Evolutionary conservation across 2,888 invertebrate genomes (phyloP).

Genomic region (Agelastica alni): DNA sequence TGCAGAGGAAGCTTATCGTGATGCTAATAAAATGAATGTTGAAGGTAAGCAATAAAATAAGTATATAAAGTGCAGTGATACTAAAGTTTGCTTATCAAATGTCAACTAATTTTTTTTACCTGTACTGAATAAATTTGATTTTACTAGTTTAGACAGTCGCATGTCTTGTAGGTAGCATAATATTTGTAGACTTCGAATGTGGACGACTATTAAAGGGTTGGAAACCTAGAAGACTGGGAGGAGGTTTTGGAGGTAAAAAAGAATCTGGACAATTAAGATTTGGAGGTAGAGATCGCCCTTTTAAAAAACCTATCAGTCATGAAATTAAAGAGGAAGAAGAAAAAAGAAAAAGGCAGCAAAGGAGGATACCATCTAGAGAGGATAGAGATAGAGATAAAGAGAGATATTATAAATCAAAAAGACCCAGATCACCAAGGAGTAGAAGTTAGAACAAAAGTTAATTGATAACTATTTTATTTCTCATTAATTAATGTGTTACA

Average conservation of each 20-base stretch:
- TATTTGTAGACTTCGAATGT: constrained; percentile 79
- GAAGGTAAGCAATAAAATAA: constrained; percentile 64
- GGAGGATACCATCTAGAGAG: constrained; percentile 21
- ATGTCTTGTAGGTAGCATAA: constrained; percentile 52
- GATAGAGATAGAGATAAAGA: constrained; percentile 27
- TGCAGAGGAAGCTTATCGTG: constrained; percentile 65
- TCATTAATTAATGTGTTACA: too few species aligned
- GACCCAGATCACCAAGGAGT: constrained; percentile 24
- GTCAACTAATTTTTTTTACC: too few species aligned
- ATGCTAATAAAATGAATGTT: constrained; percentile 64
- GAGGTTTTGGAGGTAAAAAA: constrained; percentile 84
- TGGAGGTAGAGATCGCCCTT: constrained; percentile 80
- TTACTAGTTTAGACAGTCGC: neutral
- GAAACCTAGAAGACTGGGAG: constrained; percentile 84
- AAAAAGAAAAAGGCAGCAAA: constrained; percentile 24
- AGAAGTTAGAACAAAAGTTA: constrained; percentile 17
- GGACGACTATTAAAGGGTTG: constrained; percentile 74
- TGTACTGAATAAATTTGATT: too few species aligned
- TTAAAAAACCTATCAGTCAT: constrained; percentile 65
- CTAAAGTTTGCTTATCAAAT: too few species aligned
- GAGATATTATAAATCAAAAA: constrained; percentile 8
- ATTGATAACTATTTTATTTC: too few species aligned
- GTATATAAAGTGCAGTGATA: too few species aligned
- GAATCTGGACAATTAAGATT: constrained; percentile 88
- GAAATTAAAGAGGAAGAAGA: constrained; percentile 47